A percentile compares a stretch with the other conserved stretches of the same genome.
These are phyloP conservation scores for Myotis myotis DNA, from an alignment of 2,797 vertebrate genomes.

Conservation along the genomic window DNA sequence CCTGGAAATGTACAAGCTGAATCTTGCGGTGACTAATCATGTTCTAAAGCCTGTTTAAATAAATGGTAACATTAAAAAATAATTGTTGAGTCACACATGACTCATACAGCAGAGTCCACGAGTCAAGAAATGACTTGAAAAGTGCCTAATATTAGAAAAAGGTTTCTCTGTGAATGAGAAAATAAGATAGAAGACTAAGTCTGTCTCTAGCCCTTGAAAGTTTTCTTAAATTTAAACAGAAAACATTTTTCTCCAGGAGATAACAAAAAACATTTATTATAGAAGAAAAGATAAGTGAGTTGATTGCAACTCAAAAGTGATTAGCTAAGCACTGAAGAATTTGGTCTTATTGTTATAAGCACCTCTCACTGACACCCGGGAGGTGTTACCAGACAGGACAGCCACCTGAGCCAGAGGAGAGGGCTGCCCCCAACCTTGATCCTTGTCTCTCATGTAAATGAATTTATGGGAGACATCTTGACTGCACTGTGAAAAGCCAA, in stretches of 20 bases:
- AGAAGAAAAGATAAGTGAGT: constrained; percentile 1
- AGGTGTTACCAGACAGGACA: no score
- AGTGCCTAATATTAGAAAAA: constrained; percentile 56
- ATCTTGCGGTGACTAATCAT: constrained; percentile 52
- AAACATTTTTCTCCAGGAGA: not conserved
- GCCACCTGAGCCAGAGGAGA: no score
- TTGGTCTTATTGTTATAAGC: not conserved
- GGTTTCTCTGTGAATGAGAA: not conserved
- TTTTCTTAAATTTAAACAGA: constrained; percentile 18
- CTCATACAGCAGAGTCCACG: constrained; percentile 23
- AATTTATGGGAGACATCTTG: no score
- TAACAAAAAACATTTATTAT: constrained; percentile 8
- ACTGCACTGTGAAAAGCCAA: no score
- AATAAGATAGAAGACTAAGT: not conserved
- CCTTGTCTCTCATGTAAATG: no score
- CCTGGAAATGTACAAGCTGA: constrained; percentile 29
- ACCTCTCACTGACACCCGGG: no score
- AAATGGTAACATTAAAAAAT: constrained; percentile 64
- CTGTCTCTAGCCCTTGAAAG: not conserved
- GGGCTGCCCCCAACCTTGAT: no score
- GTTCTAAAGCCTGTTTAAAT: constrained; percentile 37
- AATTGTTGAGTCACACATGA: constrained; percentile 56
- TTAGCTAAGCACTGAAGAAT: not conserved
- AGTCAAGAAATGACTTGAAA: constrained; percentile 45
- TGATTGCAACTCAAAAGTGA: no score